Percentiles rank a stretch among this genome's conserved stretches.
phyloP scores from a whole-genome alignment of 2,888 invertebrate species.

The Drosophila melanocephala region DNA sequence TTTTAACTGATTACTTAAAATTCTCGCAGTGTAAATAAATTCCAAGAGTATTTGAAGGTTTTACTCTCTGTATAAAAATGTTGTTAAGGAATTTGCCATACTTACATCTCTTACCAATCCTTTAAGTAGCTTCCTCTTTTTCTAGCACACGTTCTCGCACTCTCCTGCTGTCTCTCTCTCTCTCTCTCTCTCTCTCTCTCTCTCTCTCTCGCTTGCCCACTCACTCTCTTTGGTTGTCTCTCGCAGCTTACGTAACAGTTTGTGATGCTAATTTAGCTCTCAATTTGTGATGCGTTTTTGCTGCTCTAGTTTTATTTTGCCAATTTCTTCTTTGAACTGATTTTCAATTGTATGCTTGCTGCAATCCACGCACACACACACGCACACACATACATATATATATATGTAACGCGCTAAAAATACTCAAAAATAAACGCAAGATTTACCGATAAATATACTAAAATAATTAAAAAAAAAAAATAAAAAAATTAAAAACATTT shows the following conservation, averaged over 20 bases:
- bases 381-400: neutral
- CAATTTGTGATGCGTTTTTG: slow-evolving; percentile 16
- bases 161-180: neutral
- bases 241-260: slow-evolving; percentile 41
- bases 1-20: neutral
- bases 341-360: slow-evolving; percentile 37
- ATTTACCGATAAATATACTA: slow-evolving; percentile 27
- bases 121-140: slow-evolving; percentile 12
- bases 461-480: slow-evolving; percentile 1
- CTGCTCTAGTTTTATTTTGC: slow-evolving; percentile 26
- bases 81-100: neutral
- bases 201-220: neutral
- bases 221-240: neutral
- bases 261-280: slow-evolving; percentile 21
- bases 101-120: slow-evolving; percentile 42
- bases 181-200: neutral
- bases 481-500: neutral
- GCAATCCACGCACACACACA: slow-evolving; percentile 31
- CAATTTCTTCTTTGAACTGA: slow-evolving; percentile 43
- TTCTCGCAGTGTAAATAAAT: neutral
- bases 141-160: neutral
- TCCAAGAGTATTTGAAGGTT: neutral
- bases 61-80: neutral
- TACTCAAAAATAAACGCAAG: slow-evolving; percentile 36
- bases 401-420: slow-evolving; percentile 48